Percentiles rank a stretch among this genome's conserved stretches.
Conservation (phyloP, 2,888 invertebrate genomes). For the Meandrusa payeni region DNA sequence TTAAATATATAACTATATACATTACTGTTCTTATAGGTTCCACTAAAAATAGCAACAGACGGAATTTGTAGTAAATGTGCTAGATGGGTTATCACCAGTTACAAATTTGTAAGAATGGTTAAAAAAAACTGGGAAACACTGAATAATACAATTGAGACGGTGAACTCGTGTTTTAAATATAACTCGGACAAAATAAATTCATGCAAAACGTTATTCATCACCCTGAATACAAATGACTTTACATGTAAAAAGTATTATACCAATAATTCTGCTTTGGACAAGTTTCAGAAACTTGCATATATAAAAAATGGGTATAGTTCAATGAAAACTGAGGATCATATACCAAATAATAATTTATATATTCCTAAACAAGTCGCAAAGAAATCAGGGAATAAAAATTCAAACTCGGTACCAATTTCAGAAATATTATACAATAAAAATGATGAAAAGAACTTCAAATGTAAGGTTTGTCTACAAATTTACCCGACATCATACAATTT, state of each 20-base stretch:
- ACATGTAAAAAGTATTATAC: neutral
- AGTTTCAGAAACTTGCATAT: neutral
- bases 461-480: conserved; percentile 6
- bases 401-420: neutral
- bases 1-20: too few relatives aligned
- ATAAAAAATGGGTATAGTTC: neutral
- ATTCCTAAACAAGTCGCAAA: neutral
- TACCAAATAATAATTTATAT: neutral
- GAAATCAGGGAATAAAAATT: too few relatives aligned
- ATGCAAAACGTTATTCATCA: neutral
- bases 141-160: neutral
- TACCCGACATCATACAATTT: conserved; percentile 2
- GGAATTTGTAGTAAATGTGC: neutral
- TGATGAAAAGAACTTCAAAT: neutral
- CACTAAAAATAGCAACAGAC: neutral
- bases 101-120: conserved; percentile 1
- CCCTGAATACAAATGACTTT: neutral
- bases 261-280: neutral
- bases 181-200: neutral
- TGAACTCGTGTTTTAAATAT: neutral
- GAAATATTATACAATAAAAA: neutral
- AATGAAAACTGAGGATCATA: neutral
- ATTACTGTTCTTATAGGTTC: neutral
- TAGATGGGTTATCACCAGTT: neutral
- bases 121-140: neutral